Evolutionary conservation across 2,113 vertebrate species (phyloP).

Genomic region (Ammodytes dubius): DNA sequence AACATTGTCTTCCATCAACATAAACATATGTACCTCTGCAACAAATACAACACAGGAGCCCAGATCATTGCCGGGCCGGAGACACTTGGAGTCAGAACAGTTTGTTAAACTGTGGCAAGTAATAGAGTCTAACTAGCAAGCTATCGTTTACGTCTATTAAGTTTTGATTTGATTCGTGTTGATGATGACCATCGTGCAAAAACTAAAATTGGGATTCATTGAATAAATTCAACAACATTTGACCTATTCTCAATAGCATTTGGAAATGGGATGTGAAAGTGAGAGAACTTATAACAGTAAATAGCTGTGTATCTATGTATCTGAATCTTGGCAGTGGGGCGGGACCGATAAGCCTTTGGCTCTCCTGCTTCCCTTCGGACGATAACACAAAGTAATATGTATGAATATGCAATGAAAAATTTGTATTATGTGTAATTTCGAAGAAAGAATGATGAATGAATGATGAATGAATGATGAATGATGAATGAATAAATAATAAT

Average conservation of each 20-base stretch:
- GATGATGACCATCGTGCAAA: neutral
- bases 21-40: neutral
- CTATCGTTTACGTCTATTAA: neutral
- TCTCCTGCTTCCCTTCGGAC: too few relatives aligned
- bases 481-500: too few relatives aligned
- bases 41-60: neutral
- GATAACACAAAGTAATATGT: too few relatives aligned
- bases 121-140: neutral
- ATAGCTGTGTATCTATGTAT: too few relatives aligned
- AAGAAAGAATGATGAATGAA: too few relatives aligned
- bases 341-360: too few relatives aligned
- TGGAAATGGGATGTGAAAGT: neutral
- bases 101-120: neutral
- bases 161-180: neutral
- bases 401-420: too few relatives aligned
- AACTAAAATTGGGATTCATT: neutral
- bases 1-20: neutral
- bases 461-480: too few relatives aligned
- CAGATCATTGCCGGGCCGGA: neutral
- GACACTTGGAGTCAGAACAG: neutral
- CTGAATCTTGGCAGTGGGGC: too few relatives aligned
- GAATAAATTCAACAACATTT: neutral
- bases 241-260: neutral
- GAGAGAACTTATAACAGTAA: neutral
- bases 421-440: too few relatives aligned